Base-by-base conservation (phyloP, 2,113 vertebrate species). In the Pogonocichla stellata region DNA sequence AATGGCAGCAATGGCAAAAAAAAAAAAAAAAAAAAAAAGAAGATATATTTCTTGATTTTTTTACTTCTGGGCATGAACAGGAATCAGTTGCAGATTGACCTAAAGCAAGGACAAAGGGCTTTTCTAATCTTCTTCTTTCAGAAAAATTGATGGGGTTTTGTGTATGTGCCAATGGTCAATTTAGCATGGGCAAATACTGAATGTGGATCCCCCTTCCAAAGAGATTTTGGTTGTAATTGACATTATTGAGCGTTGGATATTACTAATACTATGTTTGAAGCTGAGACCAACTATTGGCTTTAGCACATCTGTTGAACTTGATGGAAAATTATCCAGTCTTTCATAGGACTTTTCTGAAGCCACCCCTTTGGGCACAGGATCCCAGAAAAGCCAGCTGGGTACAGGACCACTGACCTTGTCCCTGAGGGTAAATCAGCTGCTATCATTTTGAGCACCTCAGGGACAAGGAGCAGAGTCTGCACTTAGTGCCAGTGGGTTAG, bases 1-100 rank as follows among this genome's bases (percentile, higher is more conserved):
- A 5, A 16, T 19, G 7, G 3, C 4, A 50, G 12, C 8, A 50
- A 34, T n/a, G 8, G 19, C 0, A 10, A 48, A 54, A 73, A 61
- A 79, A 29, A 17, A 26, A 34, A 10, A 45, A 54, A 56, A 18
- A 6, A 14, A 23, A 34, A 40, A 40, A 40, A 40, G 13, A 40
- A 40, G 1, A 50, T 2, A 4, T 5, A 8, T 69, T 84, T 62
- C 36, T 36, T 36, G 36, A 36, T 8, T 36, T 36, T 36, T 36
- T 36, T 36, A 36, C 36, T 36, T 36, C 36, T 36, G 36, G 36
- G 36, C 36, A 36, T 36, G 36, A 36, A 36, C 36, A 36, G 36
- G 36, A 36, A 36, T 36, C 16, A 65, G 2, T 25, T 78, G 29
- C 26, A 56, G 5, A 64, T 28, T 4, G 11, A 10, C 7, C 38